These are phyloP conservation scores for Melanchra persicariae DNA, from an alignment of 2,888 invertebrate genomes.

Conservation along the genomic window DNA sequence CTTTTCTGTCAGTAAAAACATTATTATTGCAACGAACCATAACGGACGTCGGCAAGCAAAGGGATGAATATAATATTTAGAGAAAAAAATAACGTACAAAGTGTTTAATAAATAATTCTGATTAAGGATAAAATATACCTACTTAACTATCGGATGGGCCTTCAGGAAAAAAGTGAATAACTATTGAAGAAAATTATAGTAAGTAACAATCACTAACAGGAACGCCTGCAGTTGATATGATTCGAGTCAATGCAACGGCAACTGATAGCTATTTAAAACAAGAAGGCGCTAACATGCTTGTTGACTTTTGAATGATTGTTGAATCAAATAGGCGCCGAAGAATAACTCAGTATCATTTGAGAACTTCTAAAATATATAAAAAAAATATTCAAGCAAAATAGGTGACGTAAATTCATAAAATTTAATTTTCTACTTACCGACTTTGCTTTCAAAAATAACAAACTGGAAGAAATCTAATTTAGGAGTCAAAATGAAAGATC, in stretches of 20 bases:
- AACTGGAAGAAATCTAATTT: constrained; percentile 47
- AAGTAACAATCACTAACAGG: background rate
- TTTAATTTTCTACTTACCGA: constrained; percentile 40
- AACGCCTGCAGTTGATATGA: constrained; percentile 25
- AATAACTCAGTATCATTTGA: no score
- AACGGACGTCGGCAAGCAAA: constrained; percentile 20
- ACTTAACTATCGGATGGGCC: background rate
- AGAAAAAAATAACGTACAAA: background rate
- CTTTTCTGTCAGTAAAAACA: constrained; percentile 60
- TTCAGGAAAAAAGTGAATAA: background rate
- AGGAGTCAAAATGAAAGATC: constrained; percentile 51
- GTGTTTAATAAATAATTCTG: background rate
- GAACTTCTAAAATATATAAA: background rate
- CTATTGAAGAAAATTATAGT: background rate
- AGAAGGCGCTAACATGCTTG: constrained; percentile 30
- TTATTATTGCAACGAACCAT: constrained; percentile 46
- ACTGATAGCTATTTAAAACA: constrained; percentile 41
- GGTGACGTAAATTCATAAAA: constrained; percentile 9
- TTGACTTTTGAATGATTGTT: background rate
- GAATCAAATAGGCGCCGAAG: background rate
- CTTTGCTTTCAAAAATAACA: constrained; percentile 39
- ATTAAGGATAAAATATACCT: background rate
- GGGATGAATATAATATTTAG: constrained; percentile 26
- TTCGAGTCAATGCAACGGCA: background rate
- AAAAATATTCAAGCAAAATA: background rate